These are phyloP conservation scores for Xylota segnis DNA, from an alignment of 2,888 invertebrate species.

Conservation along the genomic window DNA sequence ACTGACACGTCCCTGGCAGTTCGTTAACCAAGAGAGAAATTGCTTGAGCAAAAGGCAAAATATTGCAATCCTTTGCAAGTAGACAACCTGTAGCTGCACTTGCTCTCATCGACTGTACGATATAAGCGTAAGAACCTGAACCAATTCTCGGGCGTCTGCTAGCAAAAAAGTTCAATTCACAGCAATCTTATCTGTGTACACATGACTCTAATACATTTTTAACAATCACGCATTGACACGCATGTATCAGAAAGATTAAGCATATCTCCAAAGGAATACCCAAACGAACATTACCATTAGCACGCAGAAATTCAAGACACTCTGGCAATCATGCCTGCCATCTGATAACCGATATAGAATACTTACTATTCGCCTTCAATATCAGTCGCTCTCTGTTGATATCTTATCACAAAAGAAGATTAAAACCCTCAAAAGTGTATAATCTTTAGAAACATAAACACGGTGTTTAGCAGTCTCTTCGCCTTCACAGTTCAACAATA, in stretches of 20 bases:
- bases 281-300: neutral
- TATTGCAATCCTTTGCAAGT: no score
- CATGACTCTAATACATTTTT: neutral
- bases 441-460: slow-evolving; percentile 49
- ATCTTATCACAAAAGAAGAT: slow-evolving; percentile 61
- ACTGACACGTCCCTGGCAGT: no score
- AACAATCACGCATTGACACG: slow-evolving; percentile 4
- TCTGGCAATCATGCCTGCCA: slow-evolving; percentile 29
- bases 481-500: slow-evolving; percentile 39
- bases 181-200: neutral
- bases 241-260: neutral
- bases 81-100: neutral
- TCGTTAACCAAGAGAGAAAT: no score
- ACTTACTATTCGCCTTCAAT: slow-evolving; percentile 22
- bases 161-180: neutral
- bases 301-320: neutral
- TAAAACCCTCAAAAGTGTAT: slow-evolving; percentile 12
- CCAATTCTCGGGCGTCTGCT: neutral
- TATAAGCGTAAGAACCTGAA: neutral
- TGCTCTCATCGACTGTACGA: neutral
- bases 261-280: neutral
- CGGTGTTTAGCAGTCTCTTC: slow-evolving; percentile 33
- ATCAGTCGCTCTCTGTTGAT: slow-evolving; percentile 12
- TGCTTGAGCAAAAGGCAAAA: no score
- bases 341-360: neutral